Percentiles rank a stretch among this genome's conserved stretches.
These are phyloP conservation scores for Silurus aristotelis DNA, from an alignment of 2,797 vertebrate species.

Conservation along the genomic window DNA sequence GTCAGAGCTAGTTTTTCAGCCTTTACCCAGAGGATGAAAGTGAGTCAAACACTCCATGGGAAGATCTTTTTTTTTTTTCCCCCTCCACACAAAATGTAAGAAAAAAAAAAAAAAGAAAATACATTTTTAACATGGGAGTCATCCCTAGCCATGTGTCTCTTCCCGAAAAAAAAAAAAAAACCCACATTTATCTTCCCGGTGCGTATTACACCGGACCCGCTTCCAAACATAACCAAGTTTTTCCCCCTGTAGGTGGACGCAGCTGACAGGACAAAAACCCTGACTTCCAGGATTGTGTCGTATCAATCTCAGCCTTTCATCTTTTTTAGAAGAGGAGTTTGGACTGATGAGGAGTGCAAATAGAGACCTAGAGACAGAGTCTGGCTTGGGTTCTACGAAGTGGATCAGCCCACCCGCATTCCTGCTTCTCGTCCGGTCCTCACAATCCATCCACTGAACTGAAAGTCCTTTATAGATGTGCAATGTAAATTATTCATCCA, in stretches of 20 bases:
- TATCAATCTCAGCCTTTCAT: constrained; percentile 32
- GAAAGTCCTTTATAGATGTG: not conserved
- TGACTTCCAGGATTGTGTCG: constrained; percentile 40
- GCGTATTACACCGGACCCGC: constrained; percentile 40
- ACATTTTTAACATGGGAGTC: constrained; percentile 42
- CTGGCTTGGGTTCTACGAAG: not conserved
- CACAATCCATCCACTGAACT: not conserved
- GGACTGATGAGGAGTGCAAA: not conserved
- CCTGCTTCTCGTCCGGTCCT: not conserved
- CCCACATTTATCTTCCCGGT: constrained; percentile 43
- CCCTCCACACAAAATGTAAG: not conserved
- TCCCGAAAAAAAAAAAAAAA: constrained; percentile 24
- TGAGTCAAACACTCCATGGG: constrained; percentile 31
- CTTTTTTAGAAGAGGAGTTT: not conserved
- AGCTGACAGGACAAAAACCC: constrained; percentile 20
- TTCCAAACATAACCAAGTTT: constrained; percentile 46
- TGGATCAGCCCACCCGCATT: not conserved
- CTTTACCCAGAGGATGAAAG: constrained; percentile 43
- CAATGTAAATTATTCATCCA: not conserved
- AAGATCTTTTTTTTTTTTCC: constrained; percentile 25
- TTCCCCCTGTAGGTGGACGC: constrained; percentile 50
- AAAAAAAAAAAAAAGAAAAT: constrained; percentile 22
- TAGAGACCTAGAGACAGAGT: not conserved
- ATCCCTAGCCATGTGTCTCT: constrained; percentile 38
- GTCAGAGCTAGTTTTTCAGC: constrained; percentile 45